Evolutionary conservation across 2,113 vertebrate species (phyloP), one percentile per base, ranked within the genome.

Genomic region (Empidonax alnorum): DNA sequence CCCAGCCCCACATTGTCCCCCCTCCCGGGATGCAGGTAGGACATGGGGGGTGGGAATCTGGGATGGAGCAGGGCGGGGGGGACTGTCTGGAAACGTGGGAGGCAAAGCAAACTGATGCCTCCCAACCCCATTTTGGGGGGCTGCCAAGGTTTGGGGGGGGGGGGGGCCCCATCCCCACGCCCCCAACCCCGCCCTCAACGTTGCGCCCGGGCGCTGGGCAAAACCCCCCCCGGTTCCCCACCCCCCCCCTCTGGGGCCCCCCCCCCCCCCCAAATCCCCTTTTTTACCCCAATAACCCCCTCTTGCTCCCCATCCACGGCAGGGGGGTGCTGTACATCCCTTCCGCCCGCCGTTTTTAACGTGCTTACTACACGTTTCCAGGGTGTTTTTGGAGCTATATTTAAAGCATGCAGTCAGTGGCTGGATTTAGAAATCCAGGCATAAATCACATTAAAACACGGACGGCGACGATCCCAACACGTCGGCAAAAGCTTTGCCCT

Each of bases 351-450:
- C 59, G n/a, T 75, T 95, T 73, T 72, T 78, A 85, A 63, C 18
- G 33, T 68, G 78, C 87, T 91, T 53, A 63, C 91, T 74, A 33
- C 77, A 76, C 77, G 44, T 69, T 95, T 93, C 28, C 71, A 59
- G 91, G 74, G n/a, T 82, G 73, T 7, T 88, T 89, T 88, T 73
- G 46, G 84, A 84, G 88, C 92, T 89, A 55, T 93, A 89, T 95
- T 94, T 93, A 90, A 91, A 79, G 78, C 12, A 2, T 56, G 63
- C 71, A 94, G 94, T 80, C 85, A 86, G 93, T 12, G 90, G 74
- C 93, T 90, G 79, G 58, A 79, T 85, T 76, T 88, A 94, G 90
- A 91, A 94, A 95, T 25, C 55, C 90, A 18, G 85, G 68, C 88
- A 78, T 83, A 94, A 91, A 95, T 94, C 91, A 67, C 92, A 67